A percentile compares a stretch with the other conserved stretches of the same genome.
phyloP scores from a whole-genome alignment of 1,140 invertebrate genomes.

The Halesus radiatus region DNA sequence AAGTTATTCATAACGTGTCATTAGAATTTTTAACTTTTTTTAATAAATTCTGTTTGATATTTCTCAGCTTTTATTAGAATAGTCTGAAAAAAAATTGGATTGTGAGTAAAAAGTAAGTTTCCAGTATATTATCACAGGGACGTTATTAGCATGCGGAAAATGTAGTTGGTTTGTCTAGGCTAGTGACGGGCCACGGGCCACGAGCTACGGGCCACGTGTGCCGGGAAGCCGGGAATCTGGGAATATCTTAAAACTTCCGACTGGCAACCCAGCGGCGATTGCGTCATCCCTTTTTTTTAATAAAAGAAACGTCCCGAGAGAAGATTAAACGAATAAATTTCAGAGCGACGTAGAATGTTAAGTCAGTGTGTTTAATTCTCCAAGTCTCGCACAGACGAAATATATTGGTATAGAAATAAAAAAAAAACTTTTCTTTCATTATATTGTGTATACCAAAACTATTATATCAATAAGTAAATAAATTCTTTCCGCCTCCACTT shows the following conservation, averaged over 20 bases:
- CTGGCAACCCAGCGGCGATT: slow-evolving; percentile 4
- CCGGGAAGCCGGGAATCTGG: not conserved
- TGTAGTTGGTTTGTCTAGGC: not conserved
- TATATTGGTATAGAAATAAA: too few relatives aligned
- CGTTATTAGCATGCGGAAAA: not conserved
- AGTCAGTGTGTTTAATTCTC: not conserved
- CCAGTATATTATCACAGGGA: not conserved
- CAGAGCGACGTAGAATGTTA: not conserved
- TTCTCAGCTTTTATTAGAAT: too few relatives aligned
- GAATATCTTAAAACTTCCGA: not conserved
- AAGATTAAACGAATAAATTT: slow-evolving; percentile 36
- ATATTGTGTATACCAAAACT: too few relatives aligned
- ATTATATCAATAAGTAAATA: too few relatives aligned
- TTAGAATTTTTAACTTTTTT: too few relatives aligned
- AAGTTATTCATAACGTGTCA: too few relatives aligned
- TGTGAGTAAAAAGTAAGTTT: not conserved
- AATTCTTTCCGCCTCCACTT: too few relatives aligned
- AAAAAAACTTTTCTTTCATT: too few relatives aligned
- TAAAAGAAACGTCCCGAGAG: slow-evolving; percentile 20
- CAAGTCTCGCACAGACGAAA: too few relatives aligned
- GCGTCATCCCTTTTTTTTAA: slow-evolving; percentile 18
- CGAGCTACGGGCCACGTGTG: too few relatives aligned
- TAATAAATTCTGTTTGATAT: too few relatives aligned
- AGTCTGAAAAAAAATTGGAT: too few relatives aligned
- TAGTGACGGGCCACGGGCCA: not conserved